Base-by-base conservation (phyloP, 2,888 invertebrate genomes). In the Xylophagus ater region DNA sequence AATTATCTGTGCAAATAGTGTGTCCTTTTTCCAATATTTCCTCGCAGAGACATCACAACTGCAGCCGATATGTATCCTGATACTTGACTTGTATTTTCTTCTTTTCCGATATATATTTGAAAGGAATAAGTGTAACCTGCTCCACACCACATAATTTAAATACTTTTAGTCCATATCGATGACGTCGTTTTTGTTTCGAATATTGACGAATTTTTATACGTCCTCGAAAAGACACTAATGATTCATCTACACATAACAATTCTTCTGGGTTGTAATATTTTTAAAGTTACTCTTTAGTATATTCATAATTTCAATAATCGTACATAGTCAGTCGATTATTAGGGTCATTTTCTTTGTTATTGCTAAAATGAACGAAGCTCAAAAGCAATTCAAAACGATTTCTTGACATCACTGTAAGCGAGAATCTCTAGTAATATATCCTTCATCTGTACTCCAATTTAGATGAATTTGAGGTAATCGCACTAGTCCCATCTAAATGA, bases 401-500 rank as follows among this genome's bases (percentile, higher is more conserved):
- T 26, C 26, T 25, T 34, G 34, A 24, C 34, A 34, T 34, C 5
- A 25, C n/a, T 34, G 34, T 34, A 25, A 24, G 34, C n/a, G 26
- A 18, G n/a, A n/a, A n/a, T n/a, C n/a, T 34, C 34, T 24, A 25
- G 26, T 34, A n/a, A n/a, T 34, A 34, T 34, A 34, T 24, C 34
- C 15, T 34, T 34, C 34, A 34, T 34, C 24, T 25, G 19, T 37
- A 29, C 37, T 37, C 23, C 37, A 37, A 29, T 29, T 30, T 30
- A n/a, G n/a, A n/a, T n/a, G 4, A 37, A 37, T 37, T 37, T 30
- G 29, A 30, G 37, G 37, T 37, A 37, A 37, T 37, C 34, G 34
- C 34, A n/a, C n/a, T n/a, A n/a, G n/a, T n/a, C n/a, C n/a, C n/a
- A n/a, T n/a, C n/a, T n/a, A n/a, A n/a, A n/a, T 30, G 23, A 37